Evolutionary conservation across 1,140 invertebrate genomes (phyloP), one percentile per base, ranked within the genome.

Genomic region (Eupeodes corollae): DNA sequence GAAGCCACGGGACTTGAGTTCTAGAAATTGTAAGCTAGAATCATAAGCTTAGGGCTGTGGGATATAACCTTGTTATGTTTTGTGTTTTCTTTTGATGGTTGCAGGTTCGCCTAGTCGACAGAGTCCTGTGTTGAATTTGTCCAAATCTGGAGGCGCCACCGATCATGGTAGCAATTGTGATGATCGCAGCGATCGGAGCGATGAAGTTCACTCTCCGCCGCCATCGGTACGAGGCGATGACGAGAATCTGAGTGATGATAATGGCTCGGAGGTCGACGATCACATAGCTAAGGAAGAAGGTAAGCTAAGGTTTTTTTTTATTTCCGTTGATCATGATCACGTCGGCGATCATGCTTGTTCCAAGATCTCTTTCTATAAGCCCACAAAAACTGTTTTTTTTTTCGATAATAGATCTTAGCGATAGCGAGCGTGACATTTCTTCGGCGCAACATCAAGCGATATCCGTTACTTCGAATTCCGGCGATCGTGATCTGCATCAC

Each of bases 81-180:
- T 50, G 66, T 56, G 60, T 13, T 44, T 30, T 45, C 42, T 47
- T 31, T 19, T n/a, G n/a, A n/a, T n/a, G n/a, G 13, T 19, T 11
- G 0, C 61, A 88, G 88, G 86, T 52, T 89, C 87, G 37, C 84
- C 86, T 39, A 87, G 84, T 59, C 86, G 86, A 21, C 86, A 89
- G 70, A 91, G 88, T 79, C 89, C 88, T 37, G 88, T 91, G 34
- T 69, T 92, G 51, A 92, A 92, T 69, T 72, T 92, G 15, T 91
- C 88, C 5, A 91, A 92, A 71, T 87, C 84, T 30, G 86, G 85
- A 42, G 71, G 72, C 41, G 66, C 66, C 34, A 59, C 61, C 6
- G 68, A 67, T 35, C 72, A 75, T 38, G 58, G 75, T 47, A 74
- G 74, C 47, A 61, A 75, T 53, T 71, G 73, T 41, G 74, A 75